These are phyloP conservation scores for Melanotus villosus DNA, from an alignment of 2,888 invertebrate species.

Conservation along the genomic window DNA sequence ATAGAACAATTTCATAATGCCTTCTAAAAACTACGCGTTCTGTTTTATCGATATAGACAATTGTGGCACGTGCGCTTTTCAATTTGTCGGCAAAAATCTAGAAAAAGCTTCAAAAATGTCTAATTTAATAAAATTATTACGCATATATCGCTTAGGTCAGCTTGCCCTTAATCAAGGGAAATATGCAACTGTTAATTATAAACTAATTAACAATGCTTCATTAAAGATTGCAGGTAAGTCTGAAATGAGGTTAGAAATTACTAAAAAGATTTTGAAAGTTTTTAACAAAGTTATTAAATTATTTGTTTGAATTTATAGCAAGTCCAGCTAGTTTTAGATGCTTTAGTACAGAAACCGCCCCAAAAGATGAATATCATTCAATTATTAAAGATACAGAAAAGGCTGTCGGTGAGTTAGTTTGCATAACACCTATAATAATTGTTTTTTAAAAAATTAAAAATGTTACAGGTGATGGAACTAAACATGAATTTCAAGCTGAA, in stretches of 20 bases:
- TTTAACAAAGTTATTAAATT: neutral
- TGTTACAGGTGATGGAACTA: constrained; percentile 71
- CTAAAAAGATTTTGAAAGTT: too few species aligned
- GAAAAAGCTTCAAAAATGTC: constrained; percentile 46
- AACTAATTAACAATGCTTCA: neutral
- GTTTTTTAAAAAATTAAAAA: too few species aligned
- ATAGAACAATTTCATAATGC: too few species aligned
- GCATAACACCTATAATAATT: neutral
- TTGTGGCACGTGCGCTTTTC: neutral
- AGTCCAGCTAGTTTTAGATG: neutral
- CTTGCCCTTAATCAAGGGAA: constrained; percentile 34
- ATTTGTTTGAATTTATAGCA: neutral
- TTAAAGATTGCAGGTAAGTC: neutral
- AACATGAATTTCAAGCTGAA: constrained; percentile 97
- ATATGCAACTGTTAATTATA: neutral
- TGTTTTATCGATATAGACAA: neutral
- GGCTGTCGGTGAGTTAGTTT: constrained; percentile 67
- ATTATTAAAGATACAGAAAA: constrained; percentile 76
- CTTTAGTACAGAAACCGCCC: constrained; percentile 52
- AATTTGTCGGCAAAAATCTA: neutral
- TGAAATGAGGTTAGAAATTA: constrained; percentile 13
- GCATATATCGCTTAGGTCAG: constrained; percentile 45
- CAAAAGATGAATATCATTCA: constrained; percentile 70
- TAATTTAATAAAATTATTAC: constrained; percentile 52
- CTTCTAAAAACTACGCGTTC: too few species aligned